phyloP scores from a whole-genome alignment of 2,888 invertebrate genomes.

The Lumbricus terrestris region DNA sequence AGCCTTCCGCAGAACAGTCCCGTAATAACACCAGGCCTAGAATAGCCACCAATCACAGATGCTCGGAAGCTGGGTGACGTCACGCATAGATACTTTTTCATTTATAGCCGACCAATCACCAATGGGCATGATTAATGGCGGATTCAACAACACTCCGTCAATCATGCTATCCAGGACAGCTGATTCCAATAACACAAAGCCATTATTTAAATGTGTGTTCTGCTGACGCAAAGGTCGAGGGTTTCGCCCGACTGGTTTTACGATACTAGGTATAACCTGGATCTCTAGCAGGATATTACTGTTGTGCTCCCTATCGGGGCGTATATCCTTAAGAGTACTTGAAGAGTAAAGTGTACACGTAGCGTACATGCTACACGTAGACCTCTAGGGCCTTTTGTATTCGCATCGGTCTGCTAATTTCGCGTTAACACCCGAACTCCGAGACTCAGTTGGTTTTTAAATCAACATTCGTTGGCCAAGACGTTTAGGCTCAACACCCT shows the following conservation, averaged over 20 bases:
- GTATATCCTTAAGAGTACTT: not conserved
- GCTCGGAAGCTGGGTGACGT: not conserved
- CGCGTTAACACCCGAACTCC: not conserved
- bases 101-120: conserved; percentile 11
- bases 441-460: not conserved
- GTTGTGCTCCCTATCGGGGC: not conserved
- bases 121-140: not conserved
- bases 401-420: not conserved
- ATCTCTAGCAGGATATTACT: not conserved
- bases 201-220: not conserved
- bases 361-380: no score
- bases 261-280: conserved; percentile 3
- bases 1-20: not conserved
- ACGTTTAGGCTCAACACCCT: not conserved
- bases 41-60: not conserved
- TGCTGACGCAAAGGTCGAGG: not conserved
- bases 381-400: no score
- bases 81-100: not conserved
- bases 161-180: not conserved
- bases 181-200: conserved; percentile 9
- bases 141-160: not conserved
- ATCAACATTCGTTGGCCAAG: not conserved
- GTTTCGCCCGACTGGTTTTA: not conserved
- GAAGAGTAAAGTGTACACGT: no score
- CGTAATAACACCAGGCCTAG: not conserved